Percentiles rank a stretch among this genome's conserved stretches.
phyloP scores from a whole-genome alignment of 2,888 invertebrate genomes.

The Drosophila testacea region DNA sequence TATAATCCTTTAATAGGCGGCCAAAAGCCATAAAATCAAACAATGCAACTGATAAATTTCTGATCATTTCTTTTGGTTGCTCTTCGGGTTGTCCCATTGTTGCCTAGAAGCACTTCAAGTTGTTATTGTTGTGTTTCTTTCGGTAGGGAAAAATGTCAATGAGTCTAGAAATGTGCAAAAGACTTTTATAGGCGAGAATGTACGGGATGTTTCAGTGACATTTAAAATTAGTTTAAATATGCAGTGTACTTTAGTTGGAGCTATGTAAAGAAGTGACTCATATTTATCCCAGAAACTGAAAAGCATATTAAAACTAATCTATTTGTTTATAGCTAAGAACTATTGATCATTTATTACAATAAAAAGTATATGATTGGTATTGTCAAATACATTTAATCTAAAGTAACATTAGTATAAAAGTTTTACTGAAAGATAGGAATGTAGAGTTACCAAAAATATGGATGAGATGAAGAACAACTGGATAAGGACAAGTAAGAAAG shows the following conservation, averaged over 20 bases:
- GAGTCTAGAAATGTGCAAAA: slow-evolving; percentile 32
- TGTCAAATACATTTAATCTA: too few relatives aligned
- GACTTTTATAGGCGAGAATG: slow-evolving; percentile 45
- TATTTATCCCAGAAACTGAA: too few relatives aligned
- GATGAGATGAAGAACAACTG: too few relatives aligned
- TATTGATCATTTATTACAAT: too few relatives aligned
- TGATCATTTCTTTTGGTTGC: slow-evolving; percentile 39
- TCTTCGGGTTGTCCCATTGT: slow-evolving; percentile 42
- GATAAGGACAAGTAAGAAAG: too few relatives aligned
- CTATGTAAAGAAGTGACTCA: neutral
- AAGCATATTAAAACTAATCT: too few relatives aligned
- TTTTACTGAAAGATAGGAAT: too few relatives aligned
- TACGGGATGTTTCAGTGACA: slow-evolving; percentile 42
- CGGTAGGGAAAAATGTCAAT: slow-evolving; percentile 37
- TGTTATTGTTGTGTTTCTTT: slow-evolving; percentile 9
- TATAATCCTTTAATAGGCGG: slow-evolving; percentile 79
- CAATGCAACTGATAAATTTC: slow-evolving; percentile 61
- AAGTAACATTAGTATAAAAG: too few relatives aligned
- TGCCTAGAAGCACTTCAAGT: slow-evolving; percentile 30
- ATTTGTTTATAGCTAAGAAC: too few relatives aligned
- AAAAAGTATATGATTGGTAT: too few relatives aligned
- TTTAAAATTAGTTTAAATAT: slow-evolving; percentile 19
- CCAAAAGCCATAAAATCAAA: slow-evolving; percentile 56
- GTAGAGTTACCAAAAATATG: too few relatives aligned
- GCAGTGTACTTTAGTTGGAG: neutral